Evolutionary conservation across 2,888 invertebrate species (phyloP), one percentile per base, ranked within the genome.

Genomic region (Anaspis maculata): DNA sequence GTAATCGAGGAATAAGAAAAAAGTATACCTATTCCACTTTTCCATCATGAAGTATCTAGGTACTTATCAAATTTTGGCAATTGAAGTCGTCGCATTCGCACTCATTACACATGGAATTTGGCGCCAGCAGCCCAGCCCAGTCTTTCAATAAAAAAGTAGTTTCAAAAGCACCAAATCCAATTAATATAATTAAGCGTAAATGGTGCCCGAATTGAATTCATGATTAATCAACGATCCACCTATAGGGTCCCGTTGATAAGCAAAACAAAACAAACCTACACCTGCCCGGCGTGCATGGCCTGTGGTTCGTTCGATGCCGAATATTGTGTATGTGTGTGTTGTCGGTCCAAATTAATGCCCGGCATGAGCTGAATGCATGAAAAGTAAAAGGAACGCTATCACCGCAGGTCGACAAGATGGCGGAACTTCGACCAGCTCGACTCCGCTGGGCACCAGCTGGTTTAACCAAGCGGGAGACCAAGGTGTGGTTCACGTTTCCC

Each of bases 331-430:
- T n/a, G n/a, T n/a, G n/a, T n/a, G n/a, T n/a, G n/a, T n/a, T n/a
- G n/a, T n/a, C n/a, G n/a, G n/a, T 42, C 52, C 45, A 53, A 57
- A 58, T 57, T 57, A 52, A 56, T 54, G 44, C 56, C 46, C 58
- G 42, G 50, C 52, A 50, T 55, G 54, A 45, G 51, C 51, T 53
- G 43, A 49, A 48, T 48, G 44, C 45, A 39, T 38, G 22, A 37
- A 37, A 40, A 37, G 33, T 34, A 37, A 40, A 37, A 37, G 30
- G 40, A 40, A 24, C 33, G 37, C 27, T 39, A 39, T 40, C 40
- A 30, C 53, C 48, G 52, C 53, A 44, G 52, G 44, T 52, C 54
- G 50, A 56, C 58, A 58, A 58, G 56, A 58, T 58, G 58, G 58
- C 58, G 55, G 48, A 41, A 13, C 27, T 27, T 28, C 32, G 34